Evolutionary conservation across 1,140 invertebrate species (phyloP).

Genomic region (Choristoneura fumiferana): DNA sequence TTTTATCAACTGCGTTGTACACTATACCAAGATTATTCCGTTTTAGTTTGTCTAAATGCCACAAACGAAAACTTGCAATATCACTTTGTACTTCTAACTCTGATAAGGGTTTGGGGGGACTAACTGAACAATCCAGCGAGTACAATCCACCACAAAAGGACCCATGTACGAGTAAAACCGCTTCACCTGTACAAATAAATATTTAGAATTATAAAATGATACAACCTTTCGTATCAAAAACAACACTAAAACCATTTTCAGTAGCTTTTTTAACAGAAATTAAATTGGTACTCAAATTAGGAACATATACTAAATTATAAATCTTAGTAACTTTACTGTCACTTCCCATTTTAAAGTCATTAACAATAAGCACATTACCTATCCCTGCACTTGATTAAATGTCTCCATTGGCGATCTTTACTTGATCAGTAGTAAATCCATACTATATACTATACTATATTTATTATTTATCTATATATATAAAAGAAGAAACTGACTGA

Average conservation of each 20-base stretch:
- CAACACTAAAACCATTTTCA: slow-evolving; percentile 17
- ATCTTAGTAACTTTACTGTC: slow-evolving; percentile 11
- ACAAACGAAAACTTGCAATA: slow-evolving; percentile 2
- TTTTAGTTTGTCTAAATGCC: slow-evolving; percentile 17
- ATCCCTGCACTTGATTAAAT: background rate
- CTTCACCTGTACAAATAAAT: no score
- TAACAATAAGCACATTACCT: background rate
- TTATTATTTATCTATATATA: no score
- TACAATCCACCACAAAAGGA: no score
- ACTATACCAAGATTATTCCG: background rate
- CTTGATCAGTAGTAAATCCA: background rate
- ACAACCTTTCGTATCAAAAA: slow-evolving; percentile 17
- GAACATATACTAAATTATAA: slow-evolving; percentile 7
- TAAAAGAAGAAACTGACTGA: no score
- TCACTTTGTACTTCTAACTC: background rate
- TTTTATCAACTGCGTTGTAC: slow-evolving; percentile 15
- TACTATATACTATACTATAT: no score
- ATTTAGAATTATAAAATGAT: no score
- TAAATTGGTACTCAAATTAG: slow-evolving; percentile 10
- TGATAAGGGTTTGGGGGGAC: slow-evolving; percentile 2
- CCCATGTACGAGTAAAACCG: no score
- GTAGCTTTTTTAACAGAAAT: slow-evolving; percentile 13
- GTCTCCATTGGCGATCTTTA: slow-evolving; percentile 8
- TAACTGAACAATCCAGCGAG: no score
- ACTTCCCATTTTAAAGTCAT: background rate